phyloP scores from a whole-genome alignment of 2,113 vertebrate genomes.

The Petroica traversi region DNA sequence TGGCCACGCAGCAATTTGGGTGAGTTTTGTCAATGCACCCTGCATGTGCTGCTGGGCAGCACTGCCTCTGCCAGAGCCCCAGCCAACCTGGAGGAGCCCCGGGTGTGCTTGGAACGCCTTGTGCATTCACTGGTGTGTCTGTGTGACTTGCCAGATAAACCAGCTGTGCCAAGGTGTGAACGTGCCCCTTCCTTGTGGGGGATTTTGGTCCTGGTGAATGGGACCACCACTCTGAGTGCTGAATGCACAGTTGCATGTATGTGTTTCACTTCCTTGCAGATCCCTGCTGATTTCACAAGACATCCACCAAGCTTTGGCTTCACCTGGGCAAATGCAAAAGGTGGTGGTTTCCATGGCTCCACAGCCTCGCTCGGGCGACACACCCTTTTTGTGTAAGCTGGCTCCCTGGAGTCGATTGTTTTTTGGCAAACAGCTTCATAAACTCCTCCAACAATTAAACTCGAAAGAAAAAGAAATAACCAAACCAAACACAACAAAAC shows the following conservation, averaged over 20 bases:
- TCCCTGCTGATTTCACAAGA: constrained; percentile 38
- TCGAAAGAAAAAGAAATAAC: constrained; percentile 26
- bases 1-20: fast-evolving
- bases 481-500: constrained; percentile 8
- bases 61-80: neutral
- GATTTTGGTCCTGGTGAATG: fast-evolving
- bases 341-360: constrained; percentile 79
- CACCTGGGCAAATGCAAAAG: constrained; percentile 72
- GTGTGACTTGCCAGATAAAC: neutral
- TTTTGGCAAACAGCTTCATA: constrained; percentile 77
- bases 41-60: neutral
- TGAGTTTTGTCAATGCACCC: neutral
- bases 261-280: neutral
- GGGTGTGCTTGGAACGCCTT: fast-evolving
- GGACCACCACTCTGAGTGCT: neutral
- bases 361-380: constrained; percentile 61
- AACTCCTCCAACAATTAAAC: constrained; percentile 78
- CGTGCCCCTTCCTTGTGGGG: fast-evolving
- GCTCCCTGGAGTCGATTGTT: constrained; percentile 76
- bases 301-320: constrained; percentile 49
- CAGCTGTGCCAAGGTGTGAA: fast-evolving
- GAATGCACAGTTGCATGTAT: fast-evolving
- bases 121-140: fast-evolving
- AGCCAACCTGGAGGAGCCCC: fast-evolving
- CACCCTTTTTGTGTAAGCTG: constrained; percentile 81